A percentile compares a stretch with the other conserved stretches of the same genome.
Conservation (phyloP, 2,797 vertebrate genomes). For the Mallotus villosus region DNA sequence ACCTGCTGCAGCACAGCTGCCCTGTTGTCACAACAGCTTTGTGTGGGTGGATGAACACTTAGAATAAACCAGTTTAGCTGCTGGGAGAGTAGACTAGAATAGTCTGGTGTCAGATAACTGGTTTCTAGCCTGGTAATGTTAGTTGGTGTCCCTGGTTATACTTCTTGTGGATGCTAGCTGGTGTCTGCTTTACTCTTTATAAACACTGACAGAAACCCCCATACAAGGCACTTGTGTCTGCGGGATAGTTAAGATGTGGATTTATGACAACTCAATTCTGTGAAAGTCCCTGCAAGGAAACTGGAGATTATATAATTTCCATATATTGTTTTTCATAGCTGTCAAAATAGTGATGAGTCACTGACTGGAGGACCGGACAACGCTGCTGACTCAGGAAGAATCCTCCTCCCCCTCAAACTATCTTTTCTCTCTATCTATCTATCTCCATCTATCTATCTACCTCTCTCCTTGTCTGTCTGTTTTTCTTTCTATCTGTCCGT, state of each 20-base stretch:
- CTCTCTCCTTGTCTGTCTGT: no score
- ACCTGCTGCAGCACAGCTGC: neutral
- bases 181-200: neutral
- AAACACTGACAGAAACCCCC: neutral
- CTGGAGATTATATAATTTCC: neutral
- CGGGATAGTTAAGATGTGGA: neutral
- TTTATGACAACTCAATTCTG: slow-evolving; percentile 1
- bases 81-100: neutral
- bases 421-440: neutral
- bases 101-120: no score
- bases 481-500: neutral
- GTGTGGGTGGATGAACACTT: neutral
- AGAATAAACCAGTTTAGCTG: neutral
- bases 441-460: neutral
- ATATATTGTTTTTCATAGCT: neutral
- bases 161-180: neutral
- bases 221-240: neutral
- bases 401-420: neutral
- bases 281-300: neutral
- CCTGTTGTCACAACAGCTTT: neutral
- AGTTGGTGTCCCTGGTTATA: neutral
- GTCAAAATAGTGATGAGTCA: neutral
- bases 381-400: neutral
- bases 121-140: neutral
- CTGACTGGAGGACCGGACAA: neutral